Evolutionary conservation across 2,888 invertebrate genomes (phyloP), one percentile per base, ranked within the genome.

Genomic region (Drosophila helvetica): DNA sequence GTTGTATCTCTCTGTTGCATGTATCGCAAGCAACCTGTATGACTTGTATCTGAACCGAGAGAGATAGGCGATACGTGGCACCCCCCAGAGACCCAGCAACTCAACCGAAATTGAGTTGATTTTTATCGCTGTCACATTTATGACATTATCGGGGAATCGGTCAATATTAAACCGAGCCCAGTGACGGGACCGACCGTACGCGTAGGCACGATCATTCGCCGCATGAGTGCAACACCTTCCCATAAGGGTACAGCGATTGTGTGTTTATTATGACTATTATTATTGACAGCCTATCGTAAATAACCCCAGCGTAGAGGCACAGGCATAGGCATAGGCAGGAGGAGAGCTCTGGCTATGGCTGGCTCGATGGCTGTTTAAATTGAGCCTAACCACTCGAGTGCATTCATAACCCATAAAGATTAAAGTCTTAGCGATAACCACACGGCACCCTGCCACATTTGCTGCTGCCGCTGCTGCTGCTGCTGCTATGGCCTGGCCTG

Each of bases 81-180:
- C 25, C 50, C 33, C 38, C 22, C 25, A 54, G 10, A 17, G 8
- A 30, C 3, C 75, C 50, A 54, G 47, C 48, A 61, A 58, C 61
- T 47, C 59, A 56, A 38, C 38, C 53, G 64, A 80, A 70, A 85
- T 73, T 75, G 73, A 61, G 67, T 71, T 77, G 90, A 89, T 89
- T 78, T 79, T 87, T 90, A 90, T 89, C 90, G 79, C 79, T 89
- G 89, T 89, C 89, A 88, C 86, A 87, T 89, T 90, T 89, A 88
- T 89, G 89, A 90, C 89, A 82, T 78, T 89, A 89, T 90, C 89
- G 76, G 51, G 65, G 69, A 56, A 66, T 66, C 66, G 66, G 75
- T 86, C 78, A 77, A 79, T 85, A 89, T 86, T 82, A 77, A 77
- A 81, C 73, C 77, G 75, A 89, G 15, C 38, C n/a, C 78, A 61